Evolutionary conservation across 2,113 vertebrate species (phyloP).

Genomic region (Pan paniscus): DNA sequence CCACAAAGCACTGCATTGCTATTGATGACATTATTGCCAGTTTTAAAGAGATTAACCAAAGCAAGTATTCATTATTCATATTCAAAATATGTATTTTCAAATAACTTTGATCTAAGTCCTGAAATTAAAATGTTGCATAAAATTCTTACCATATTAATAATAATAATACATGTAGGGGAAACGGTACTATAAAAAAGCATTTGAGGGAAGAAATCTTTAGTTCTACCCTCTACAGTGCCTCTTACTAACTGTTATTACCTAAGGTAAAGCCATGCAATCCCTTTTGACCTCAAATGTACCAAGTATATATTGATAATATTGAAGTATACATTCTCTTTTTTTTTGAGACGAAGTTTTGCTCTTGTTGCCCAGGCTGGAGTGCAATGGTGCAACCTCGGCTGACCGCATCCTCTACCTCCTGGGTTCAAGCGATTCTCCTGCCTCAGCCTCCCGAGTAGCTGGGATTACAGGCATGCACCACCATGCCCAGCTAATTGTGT

Average conservation of each 20-base stretch:
- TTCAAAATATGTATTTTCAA: not conserved
- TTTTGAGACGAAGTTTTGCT: too few species aligned
- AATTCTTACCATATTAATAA: not conserved
- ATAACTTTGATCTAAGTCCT: not conserved
- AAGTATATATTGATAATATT: not conserved
- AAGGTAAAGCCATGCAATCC: not conserved
- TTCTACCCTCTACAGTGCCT: not conserved
- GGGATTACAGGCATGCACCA: too few species aligned
- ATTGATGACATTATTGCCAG: not conserved
- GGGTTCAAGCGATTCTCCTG: too few species aligned
- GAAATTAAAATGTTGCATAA: not conserved
- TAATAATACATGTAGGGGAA: not conserved
- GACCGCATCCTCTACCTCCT: too few species aligned
- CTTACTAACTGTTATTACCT: not conserved
- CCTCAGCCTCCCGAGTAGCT: too few species aligned
- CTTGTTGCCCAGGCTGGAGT: too few species aligned
- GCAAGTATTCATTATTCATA: not conserved
- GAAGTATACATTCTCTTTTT: not conserved
- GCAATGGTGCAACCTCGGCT: too few species aligned
- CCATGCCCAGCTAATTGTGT: too few species aligned
- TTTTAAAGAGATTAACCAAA: slow-evolving; percentile 37
- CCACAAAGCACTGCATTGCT: not conserved
- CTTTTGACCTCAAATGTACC: not conserved
- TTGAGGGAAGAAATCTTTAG: not conserved
- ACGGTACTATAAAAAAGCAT: not conserved